Base-by-base conservation (phyloP, 1,140 invertebrate genomes). In the Diplogasteroides magnus region DNA sequence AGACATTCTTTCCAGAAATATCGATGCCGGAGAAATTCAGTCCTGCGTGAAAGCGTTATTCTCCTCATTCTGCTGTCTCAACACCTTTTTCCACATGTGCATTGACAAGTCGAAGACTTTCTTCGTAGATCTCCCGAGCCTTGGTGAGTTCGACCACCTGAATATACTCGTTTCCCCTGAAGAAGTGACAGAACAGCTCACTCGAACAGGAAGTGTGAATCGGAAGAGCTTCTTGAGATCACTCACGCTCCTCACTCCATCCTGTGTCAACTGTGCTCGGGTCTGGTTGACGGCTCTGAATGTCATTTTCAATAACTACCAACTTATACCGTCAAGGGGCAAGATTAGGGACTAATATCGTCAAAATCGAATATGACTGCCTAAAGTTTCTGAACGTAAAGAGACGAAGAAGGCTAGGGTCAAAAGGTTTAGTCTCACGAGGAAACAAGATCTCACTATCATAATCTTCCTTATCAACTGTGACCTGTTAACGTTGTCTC, bases 111-210 rank as follows among this genome's bases (percentile, higher is more conserved):
- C 81, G 73, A 29, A 82, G 69, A 60, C 66, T 75, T 68, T 82
- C 79, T 61, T 82, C 80, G 65, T 82, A 82, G 61, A 82, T 83
- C 63, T 82, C 80, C 37, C 80, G 61, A 23, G 81, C 76, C 62
- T 73, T 74, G 32, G 75, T 74, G 29, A 82, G 68, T 68, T 82
- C 81, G 28, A 76, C 68, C 25, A 79, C 66, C 19, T 64, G 62
- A 64, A 48, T 48, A n/a, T n/a, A n/a, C n/a, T n/a, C n/a, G n/a
- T n/a, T n/a, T n/a, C n/a, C n/a, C n/a, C n/a, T n/a, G n/a, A n/a
- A n/a, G n/a, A n/a, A n/a, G n/a, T n/a, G n/a, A n/a, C n/a, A n/a
- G n/a, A n/a, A n/a, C n/a, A n/a, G n/a, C n/a, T n/a, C n/a, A n/a
- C n/a, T n/a, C n/a, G n/a, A n/a, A n/a, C n/a, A 48, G 37, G 37